Evolutionary conservation across 1,140 invertebrate species (phyloP).

Genomic region (Caligus rogercresseyi): DNA sequence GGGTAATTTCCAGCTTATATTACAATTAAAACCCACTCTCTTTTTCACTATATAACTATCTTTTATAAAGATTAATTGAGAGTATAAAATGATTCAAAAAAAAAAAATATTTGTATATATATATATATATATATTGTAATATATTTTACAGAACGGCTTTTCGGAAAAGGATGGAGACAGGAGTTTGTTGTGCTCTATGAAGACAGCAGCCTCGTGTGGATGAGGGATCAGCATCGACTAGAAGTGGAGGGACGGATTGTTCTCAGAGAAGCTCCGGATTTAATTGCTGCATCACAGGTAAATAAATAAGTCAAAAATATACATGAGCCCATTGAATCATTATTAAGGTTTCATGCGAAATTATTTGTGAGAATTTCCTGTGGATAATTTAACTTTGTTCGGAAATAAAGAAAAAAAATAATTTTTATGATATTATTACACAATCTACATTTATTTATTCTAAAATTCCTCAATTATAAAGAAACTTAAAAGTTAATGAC

Average conservation of each 20-base stretch:
- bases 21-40: too few relatives aligned
- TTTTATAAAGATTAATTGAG: background rate
- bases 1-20: too few relatives aligned
- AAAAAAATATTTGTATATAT: background rate
- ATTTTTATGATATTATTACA: too few relatives aligned
- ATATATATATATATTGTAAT: constrained; percentile 7
- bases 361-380: too few relatives aligned
- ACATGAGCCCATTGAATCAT: too few relatives aligned
- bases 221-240: constrained; percentile 40
- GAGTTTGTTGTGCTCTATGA: constrained; percentile 60
- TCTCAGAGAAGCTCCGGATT: constrained; percentile 52
- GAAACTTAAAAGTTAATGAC: too few relatives aligned
- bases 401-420: too few relatives aligned
- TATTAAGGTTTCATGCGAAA: too few relatives aligned
- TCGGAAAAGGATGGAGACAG: constrained; percentile 56
- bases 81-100: background rate
- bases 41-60: background rate
- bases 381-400: too few relatives aligned
- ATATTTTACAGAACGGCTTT: constrained; percentile 42
- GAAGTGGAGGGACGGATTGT: constrained; percentile 36
- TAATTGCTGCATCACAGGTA: constrained; percentile 47
- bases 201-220: constrained; percentile 57
- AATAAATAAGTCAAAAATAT: too few relatives aligned
- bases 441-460: too few relatives aligned
- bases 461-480: too few relatives aligned